These are phyloP conservation scores for Squalus acanthias DNA, from an alignment of 2,797 vertebrate species.

Conservation along the genomic window DNA sequence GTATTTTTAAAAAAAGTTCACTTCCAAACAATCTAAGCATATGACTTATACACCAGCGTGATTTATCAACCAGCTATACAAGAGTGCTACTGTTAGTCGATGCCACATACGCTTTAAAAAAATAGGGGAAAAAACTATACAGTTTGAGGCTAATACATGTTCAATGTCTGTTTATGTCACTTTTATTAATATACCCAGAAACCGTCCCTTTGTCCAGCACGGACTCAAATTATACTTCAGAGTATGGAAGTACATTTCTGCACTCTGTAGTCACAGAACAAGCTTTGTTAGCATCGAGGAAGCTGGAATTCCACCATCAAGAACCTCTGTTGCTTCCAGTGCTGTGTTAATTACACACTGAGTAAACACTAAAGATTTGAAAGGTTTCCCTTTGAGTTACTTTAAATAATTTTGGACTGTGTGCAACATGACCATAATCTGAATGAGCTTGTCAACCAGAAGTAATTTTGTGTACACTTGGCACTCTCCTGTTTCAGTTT, in stretches of 20 bases:
- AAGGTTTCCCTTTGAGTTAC: background rate
- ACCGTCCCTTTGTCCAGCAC: background rate
- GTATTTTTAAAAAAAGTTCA: background rate
- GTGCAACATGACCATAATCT: background rate
- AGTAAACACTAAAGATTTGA: background rate
- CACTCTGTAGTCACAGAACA: background rate
- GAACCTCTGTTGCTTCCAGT: background rate
- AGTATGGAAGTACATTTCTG: background rate
- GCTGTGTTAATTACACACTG: background rate
- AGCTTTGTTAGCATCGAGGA: background rate
- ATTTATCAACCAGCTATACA: background rate
- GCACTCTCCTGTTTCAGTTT: background rate
- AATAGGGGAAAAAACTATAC: background rate
- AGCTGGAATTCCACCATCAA: background rate
- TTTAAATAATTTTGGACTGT: background rate
- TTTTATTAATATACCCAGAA: background rate
- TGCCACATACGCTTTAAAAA: background rate
- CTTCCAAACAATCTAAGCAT: background rate
- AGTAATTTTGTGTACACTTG: constrained; percentile 15
- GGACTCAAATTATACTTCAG: constrained; percentile 14
- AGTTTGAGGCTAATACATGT: background rate
- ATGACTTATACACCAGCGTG: background rate
- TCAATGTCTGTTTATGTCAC: background rate
- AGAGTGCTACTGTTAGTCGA: background rate
- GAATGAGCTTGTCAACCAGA: constrained; percentile 11